A percentile compares a stretch with the other conserved stretches of the same genome.
Conservation (phyloP, 2,113 vertebrate species). For the Oreochromis tanganicae region DNA sequence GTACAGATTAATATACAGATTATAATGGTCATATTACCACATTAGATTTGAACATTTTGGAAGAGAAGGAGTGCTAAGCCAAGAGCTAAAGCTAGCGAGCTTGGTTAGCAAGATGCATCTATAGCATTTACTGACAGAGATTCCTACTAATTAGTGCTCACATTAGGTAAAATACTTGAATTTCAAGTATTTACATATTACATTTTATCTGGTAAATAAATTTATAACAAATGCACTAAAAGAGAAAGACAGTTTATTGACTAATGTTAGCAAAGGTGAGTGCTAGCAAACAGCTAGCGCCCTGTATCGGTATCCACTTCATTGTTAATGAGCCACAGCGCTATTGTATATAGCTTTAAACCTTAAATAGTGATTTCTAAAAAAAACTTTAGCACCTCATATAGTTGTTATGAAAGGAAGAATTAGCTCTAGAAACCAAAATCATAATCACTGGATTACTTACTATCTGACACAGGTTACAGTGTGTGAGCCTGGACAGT, state of each 20-base stretch:
- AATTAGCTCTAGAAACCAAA: background rate
- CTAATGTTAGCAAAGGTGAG: background rate
- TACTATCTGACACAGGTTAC: background rate
- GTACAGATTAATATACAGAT: background rate
- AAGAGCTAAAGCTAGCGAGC: background rate
- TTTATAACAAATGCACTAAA: background rate
- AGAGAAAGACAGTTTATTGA: background rate
- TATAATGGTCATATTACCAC: background rate
- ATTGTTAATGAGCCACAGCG: background rate
- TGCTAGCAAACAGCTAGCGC: background rate
- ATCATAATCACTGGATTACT: background rate
- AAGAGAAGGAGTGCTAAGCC: background rate
- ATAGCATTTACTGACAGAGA: background rate
- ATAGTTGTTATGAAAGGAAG: background rate
- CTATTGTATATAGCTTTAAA: background rate
- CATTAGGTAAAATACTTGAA: background rate
- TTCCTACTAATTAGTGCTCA: background rate
- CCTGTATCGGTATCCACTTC: background rate
- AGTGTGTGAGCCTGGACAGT: background rate
- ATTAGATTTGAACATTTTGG: background rate
- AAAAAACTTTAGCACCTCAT: background rate
- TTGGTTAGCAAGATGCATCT: background rate
- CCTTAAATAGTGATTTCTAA: background rate
- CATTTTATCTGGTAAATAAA: background rate
- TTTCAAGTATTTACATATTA: background rate